These are phyloP conservation scores for Armadillidium nasatum DNA, from an alignment of 1,140 invertebrate genomes.

Conservation along the genomic window DNA sequence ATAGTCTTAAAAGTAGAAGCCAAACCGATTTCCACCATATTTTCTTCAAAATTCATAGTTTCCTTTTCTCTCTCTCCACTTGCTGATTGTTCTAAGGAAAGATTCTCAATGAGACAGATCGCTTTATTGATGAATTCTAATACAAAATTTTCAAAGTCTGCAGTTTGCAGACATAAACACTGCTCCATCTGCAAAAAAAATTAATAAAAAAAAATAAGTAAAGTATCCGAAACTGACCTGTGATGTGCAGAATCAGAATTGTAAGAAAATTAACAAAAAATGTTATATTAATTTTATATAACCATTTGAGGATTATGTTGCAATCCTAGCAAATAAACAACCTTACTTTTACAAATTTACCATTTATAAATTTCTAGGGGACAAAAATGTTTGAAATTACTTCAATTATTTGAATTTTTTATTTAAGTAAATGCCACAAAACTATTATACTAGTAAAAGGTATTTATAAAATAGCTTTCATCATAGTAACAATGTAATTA, in stretches of 20 bases:
- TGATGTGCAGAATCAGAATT: neutral
- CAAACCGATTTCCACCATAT: constrained; percentile 64
- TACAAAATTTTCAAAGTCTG: constrained; percentile 82
- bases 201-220: constrained; percentile 16
- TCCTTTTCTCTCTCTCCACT: constrained; percentile 55
- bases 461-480: too few relatives aligned
- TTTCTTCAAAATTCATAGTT: constrained; percentile 63
- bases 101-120: constrained; percentile 66
- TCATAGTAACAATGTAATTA: too few relatives aligned
- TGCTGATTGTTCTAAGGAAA: constrained; percentile 42
- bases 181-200: constrained; percentile 62
- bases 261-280: too few relatives aligned
- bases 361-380: too few relatives aligned
- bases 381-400: too few relatives aligned
- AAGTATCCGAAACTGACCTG: neutral
- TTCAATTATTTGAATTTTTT: too few relatives aligned
- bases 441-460: too few relatives aligned
- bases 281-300: too few relatives aligned
- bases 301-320: too few relatives aligned
- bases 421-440: too few relatives aligned
- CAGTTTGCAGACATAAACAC: constrained; percentile 70
- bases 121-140: constrained; percentile 76
- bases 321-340: too few relatives aligned
- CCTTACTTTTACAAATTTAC: too few relatives aligned
- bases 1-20: constrained; percentile 63